Conservation (phyloP, 2,113 vertebrate genomes). For the Apistogramma diplotaenia region DNA sequence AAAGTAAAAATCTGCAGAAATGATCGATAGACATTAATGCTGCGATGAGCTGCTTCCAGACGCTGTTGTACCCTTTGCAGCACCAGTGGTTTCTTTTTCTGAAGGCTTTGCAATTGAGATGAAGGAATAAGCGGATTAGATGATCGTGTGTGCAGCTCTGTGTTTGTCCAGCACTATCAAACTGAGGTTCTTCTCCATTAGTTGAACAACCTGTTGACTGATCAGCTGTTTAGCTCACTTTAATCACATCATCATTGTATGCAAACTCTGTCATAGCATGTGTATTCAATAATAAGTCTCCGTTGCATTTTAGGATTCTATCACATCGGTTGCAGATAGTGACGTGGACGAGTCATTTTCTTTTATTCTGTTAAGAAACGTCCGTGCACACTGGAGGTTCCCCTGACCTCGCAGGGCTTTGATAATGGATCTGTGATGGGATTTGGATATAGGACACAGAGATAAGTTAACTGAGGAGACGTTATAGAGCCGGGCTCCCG, state of each 20-base stretch:
- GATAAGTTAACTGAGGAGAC: slow-evolving; percentile 45
- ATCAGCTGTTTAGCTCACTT: slow-evolving; percentile 22
- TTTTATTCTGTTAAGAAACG: not conserved
- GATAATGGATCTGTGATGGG: slow-evolving; percentile 25
- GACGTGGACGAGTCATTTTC: not conserved
- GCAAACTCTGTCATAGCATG: slow-evolving; percentile 20
- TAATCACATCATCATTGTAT: slow-evolving; percentile 54
- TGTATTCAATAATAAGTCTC: not conserved
- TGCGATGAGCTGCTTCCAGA: not conserved
- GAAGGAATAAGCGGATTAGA: slow-evolving; percentile 29
- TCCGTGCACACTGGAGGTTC: not conserved
- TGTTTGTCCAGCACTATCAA: not conserved
- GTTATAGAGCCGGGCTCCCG: slow-evolving; percentile 52
- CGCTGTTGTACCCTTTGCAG: not conserved
- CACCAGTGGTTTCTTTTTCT: not conserved
- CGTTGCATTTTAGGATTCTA: not conserved
- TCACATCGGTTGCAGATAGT: not conserved
- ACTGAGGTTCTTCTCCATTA: slow-evolving; percentile 29
- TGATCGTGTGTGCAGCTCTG: not conserved
- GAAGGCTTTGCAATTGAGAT: not conserved
- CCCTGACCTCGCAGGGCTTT: not conserved
- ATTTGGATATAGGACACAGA: slow-evolving; percentile 27
- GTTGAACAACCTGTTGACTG: not conserved
- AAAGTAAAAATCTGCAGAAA: not conserved
- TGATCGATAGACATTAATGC: not conserved